Conservation (phyloP, 2,113 vertebrate genomes). For the Aythya baeri region DNA sequence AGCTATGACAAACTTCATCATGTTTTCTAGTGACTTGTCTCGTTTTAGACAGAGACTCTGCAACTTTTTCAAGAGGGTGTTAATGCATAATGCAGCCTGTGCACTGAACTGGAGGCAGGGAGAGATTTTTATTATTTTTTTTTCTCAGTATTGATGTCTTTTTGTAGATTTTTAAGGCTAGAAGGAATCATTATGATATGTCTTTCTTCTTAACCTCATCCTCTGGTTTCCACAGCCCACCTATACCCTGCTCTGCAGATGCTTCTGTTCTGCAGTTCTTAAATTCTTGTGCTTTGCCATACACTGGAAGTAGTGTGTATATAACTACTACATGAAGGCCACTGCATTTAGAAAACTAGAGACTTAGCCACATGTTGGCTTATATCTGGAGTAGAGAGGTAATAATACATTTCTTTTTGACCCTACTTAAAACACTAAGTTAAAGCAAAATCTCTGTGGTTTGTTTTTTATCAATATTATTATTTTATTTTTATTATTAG, state of each 20-base stretch:
- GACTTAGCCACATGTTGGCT: background rate
- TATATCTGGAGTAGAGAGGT: background rate
- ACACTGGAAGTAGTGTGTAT: background rate
- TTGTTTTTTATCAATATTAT: background rate
- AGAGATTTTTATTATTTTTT: background rate
- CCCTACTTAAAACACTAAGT: background rate
- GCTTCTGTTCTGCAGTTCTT: background rate
- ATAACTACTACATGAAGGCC: accelerated
- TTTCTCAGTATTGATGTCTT: background rate
- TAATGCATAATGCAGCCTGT: background rate
- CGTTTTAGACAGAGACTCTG: accelerated
- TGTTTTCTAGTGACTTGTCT: background rate
- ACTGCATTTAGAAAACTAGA: background rate
- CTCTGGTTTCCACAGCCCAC: background rate
- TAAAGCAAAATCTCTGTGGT: background rate
- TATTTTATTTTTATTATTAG: background rate
- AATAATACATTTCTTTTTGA: background rate
- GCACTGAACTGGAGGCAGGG: background rate
- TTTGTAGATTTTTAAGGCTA: background rate
- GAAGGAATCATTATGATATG: background rate
- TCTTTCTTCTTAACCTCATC: background rate
- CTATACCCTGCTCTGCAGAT: background rate
- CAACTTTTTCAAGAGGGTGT: background rate
- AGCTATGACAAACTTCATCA: background rate
- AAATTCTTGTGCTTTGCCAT: background rate